A percentile compares a stretch with the other conserved stretches of the same genome.
Conservation (phyloP, 2,888 invertebrate genomes). For the Tenthredo amoena region DNA sequence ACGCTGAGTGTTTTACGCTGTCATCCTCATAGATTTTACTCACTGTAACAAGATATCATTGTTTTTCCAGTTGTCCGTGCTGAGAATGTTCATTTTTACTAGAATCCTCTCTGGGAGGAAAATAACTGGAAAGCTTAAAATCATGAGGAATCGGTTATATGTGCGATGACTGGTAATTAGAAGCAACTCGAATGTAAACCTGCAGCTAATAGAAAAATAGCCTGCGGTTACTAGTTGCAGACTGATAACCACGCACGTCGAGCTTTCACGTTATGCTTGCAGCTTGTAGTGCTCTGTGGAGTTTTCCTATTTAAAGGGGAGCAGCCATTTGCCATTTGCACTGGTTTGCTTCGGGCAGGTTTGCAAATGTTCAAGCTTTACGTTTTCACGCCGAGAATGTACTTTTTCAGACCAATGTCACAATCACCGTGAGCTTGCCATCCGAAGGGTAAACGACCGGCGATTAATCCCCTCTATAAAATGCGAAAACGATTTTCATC, state of each 20-base stretch:
- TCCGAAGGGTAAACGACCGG: neutral
- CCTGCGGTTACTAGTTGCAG: constrained; percentile 54
- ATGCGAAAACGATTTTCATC: constrained; percentile 34
- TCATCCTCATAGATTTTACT: constrained; percentile 64
- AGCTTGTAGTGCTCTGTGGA: constrained; percentile 48
- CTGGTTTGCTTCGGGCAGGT: neutral
- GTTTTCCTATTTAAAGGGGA: constrained; percentile 62
- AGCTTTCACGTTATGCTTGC: constrained; percentile 57
- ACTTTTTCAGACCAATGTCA: neutral
- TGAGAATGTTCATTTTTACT: constrained; percentile 11
- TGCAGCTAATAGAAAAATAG: constrained; percentile 58
- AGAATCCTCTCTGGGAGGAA: neutral
- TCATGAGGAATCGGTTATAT: constrained; percentile 52
- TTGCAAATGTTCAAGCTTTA: neutral
- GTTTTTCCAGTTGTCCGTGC: constrained; percentile 6
- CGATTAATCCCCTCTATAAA: constrained; percentile 21
- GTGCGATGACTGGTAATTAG: constrained; percentile 58
- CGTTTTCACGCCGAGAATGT: constrained; percentile 2
- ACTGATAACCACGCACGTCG: constrained; percentile 58
- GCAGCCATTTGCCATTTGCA: neutral
- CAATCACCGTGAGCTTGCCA: neutral
- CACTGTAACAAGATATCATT: constrained; percentile 35
- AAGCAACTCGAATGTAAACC: constrained; percentile 54
- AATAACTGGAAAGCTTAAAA: constrained; percentile 3
- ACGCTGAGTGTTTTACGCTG: constrained; percentile 67